Conservation (phyloP, 2,113 vertebrate genomes). For the Mesitornis unicolor region DNA sequence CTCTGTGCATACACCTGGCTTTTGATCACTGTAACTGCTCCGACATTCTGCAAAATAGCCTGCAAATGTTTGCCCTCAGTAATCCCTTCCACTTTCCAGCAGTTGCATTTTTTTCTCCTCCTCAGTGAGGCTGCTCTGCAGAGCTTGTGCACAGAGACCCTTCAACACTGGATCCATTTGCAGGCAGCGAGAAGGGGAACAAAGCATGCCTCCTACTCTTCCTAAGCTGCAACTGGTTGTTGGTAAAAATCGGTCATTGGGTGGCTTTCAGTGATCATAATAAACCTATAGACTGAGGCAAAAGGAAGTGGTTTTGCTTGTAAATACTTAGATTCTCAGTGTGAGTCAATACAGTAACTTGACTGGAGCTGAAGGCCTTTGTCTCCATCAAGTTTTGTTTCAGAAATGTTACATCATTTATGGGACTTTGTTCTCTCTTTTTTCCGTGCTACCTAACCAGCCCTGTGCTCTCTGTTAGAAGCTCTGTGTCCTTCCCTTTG, state of each 20-base stretch:
- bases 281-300: not conserved
- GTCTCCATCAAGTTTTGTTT: not conserved
- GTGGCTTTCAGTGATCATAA: not conserved
- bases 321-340: not conserved
- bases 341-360: not conserved
- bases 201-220: not conserved
- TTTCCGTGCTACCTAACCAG: not conserved
- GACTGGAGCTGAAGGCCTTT: not conserved
- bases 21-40: not conserved
- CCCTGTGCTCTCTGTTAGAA: not conserved
- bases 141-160: not conserved
- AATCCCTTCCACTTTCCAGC: not conserved
- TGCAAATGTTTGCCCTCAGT: not conserved
- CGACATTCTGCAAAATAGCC: not conserved
- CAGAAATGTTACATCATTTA: not conserved
- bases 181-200: not conserved
- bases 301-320: not conserved
- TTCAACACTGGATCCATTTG: not conserved
- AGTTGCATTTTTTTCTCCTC: not conserved
- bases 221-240: not conserved
- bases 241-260: not conserved
- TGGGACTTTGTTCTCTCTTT: not conserved
- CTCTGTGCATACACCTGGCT: not conserved
- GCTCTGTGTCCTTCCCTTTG: rapidly evolving
- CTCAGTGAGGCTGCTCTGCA: not conserved